These are phyloP conservation scores for Pelecanoides urinatrix DNA, from an alignment of 2,113 vertebrate species.

Conservation along the genomic window DNA sequence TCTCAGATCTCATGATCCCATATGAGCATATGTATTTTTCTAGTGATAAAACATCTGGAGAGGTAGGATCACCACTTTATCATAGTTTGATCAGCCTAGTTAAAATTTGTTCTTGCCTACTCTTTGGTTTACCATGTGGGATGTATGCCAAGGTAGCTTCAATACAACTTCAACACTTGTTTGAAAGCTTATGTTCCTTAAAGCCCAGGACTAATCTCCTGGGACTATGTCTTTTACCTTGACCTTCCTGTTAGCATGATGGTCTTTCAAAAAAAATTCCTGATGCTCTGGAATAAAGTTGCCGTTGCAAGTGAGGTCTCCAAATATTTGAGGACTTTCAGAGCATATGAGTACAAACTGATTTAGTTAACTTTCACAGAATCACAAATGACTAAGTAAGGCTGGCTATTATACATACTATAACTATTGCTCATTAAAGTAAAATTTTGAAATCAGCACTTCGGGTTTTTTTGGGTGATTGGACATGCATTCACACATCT, in stretches of 20 bases:
- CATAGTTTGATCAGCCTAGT: neutral
- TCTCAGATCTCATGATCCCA: neutral
- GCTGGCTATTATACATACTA: neutral
- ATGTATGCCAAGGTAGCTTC: neutral
- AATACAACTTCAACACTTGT: neutral
- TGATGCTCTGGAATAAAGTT: neutral
- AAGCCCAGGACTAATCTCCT: neutral
- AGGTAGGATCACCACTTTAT: neutral
- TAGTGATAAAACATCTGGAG: neutral
- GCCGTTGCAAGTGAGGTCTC: neutral
- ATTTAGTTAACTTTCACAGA: neutral
- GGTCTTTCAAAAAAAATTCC: neutral
- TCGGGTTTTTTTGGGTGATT: neutral
- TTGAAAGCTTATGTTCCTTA: neutral
- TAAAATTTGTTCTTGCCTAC: neutral
- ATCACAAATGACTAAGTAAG: neutral
- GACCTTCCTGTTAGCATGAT: neutral
- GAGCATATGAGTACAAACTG: neutral
- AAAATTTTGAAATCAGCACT: neutral
- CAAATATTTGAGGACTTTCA: neutral
- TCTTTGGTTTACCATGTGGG: neutral
- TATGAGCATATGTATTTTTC: neutral
- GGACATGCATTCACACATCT: neutral
- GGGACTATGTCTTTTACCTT: neutral
- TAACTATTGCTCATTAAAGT: neutral